phyloP scores from a whole-genome alignment of 2,797 vertebrate genomes.

The Rhadinocentrus ornatus region DNA sequence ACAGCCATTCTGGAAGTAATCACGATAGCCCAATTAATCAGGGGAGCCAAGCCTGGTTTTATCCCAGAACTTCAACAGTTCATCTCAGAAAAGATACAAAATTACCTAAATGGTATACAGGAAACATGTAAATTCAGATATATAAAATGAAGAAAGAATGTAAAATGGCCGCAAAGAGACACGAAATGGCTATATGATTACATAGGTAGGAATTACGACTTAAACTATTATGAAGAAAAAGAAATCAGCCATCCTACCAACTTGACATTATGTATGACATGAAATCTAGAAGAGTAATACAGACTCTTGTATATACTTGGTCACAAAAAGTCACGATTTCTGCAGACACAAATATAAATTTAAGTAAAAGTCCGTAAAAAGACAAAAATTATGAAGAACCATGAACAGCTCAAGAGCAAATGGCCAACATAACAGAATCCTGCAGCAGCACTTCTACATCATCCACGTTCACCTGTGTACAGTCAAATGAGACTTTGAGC shows the following conservation, averaged over 20 bases:
- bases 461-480: too few species aligned
- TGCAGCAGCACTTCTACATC: background rate
- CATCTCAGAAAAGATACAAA: background rate
- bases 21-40: background rate
- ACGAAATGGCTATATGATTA: background rate
- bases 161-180: background rate
- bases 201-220: background rate
- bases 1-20: background rate
- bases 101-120: background rate
- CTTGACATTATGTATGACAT: background rate
- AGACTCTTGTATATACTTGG: background rate
- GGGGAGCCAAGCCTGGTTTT: background rate
- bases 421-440: background rate
- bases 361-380: background rate
- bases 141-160: too few species aligned
- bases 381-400: background rate
- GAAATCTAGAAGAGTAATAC: background rate
- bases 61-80: background rate
- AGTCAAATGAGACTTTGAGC: background rate
- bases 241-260: background rate
- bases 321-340: background rate
- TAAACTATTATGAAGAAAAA: background rate
- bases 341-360: background rate
- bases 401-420: background rate
- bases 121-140: background rate